Evolutionary conservation across 2,888 invertebrate genomes (phyloP), one percentile per base, ranked within the genome.

Genomic region (Conus canariensis): DNA sequence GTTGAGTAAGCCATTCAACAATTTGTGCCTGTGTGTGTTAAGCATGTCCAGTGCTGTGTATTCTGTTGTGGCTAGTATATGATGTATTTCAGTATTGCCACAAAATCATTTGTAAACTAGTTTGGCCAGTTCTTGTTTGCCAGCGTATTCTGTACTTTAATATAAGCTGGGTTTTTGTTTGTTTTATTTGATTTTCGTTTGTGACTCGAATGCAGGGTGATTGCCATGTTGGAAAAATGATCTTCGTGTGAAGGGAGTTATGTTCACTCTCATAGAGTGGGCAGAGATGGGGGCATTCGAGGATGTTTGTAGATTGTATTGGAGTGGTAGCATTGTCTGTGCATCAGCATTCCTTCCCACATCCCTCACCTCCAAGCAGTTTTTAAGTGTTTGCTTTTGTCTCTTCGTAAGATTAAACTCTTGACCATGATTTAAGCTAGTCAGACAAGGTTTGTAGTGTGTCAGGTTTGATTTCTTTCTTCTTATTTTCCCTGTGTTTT

Each of bases 321-420:
- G n/a, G 74, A n/a, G n/a, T 6, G 74, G 9, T n/a, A n/a, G 74
- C 10, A 14, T 70, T 70, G 19, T 70, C 70, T 70, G 22, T 70
- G 60, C 60, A 64, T 77, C 25, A 74, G 77, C 30, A 77, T 77
- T 77, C 77, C 77, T 77, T 16, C 77, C 77, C 30, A 64, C 77
- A 9, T 30, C 30, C 77, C 77, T 77, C 8, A 16, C 77, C 77
- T 25, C 77, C 77, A 25, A n/a, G 3, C 16, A 30, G 30, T 30
- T 30, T 30, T 30, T 30, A 30, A 30, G 30, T 30, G 30, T 30
- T 30, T 30, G 30, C 30, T 30, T 30, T 2, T 0, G 30, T 30
- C 30, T 30, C 30, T 30, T 30, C 30, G 30, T 30, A 30, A 30
- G 30, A 30, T 30, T 30, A 30, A 30, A 30, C 30, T 30, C 30